Evolutionary conservation across 1,140 invertebrate species (phyloP), one percentile per base, ranked within the genome.

Genomic region (Propsilocerus akamusi): DNA sequence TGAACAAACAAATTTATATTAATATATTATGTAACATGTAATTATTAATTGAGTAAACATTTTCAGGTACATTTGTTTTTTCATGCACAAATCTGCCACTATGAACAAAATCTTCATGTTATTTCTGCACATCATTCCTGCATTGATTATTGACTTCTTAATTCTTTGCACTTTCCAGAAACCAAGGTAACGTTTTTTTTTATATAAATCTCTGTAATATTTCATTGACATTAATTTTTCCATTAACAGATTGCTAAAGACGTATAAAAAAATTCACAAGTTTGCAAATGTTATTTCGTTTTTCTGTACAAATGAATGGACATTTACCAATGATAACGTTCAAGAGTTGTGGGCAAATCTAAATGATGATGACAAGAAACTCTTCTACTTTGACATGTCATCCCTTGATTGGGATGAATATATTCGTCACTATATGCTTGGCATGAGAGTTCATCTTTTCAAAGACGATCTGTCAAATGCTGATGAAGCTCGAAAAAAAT

Each of bases 211-310:
- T 22, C 20, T 6, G 8, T 25, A 20, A 7, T 52, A 25, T 51
- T 49, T 49, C 20, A 47, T 48, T 46, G 10, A 14, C 23, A 41
- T 37, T 48, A 3, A 52, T 14, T 11, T 51, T 51, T 23, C 50
- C 50, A 26, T 54, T 54, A 49, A 1, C 57, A 69, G 67, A 59
- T 69, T 87, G 59, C 61, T 78, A 49, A 77, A 77, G 53, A 68
- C 80, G 23, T 85, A 87, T 59, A 69, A 70, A 41, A 86, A 82
- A 61, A 73, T 90, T 25, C 73, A 82, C 54, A 80, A 80, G 61
- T 81, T 86, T 32, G 67, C 75, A 0, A 63, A 68, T 1, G 75
- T 79, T 0, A 64, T 89, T 7, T 71, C 78, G 11, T 81, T 78
- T 56, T 90, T 90, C 63, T 76, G 72, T 23, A 76, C 72, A 1